Evolutionary conservation across 2,113 vertebrate genomes (phyloP), one percentile per base, ranked within the genome.

Genomic region (Stigmatopora argus): DNA sequence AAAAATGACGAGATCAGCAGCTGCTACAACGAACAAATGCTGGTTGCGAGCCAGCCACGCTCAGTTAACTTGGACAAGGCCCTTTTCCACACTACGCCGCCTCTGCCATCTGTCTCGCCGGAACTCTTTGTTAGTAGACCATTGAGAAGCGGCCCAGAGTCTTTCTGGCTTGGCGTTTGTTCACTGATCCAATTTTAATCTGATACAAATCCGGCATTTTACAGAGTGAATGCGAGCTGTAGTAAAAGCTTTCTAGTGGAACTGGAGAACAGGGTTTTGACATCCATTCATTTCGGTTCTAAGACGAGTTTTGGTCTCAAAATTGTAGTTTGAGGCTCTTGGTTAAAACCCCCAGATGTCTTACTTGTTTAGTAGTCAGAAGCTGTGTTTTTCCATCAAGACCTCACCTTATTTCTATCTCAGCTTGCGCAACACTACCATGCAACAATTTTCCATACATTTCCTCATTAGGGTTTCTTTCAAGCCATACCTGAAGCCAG

Each of bases 401-500:
- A 31, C 26, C 26, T 31, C 26, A 31, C 26, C 38, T 41, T 10
- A 10, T 41, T 41, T 9, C 9, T 7, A 10, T 41, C 38, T 41
- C 38, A 41, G 38, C 4, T 41, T 8, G 38, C 38, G 38, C 38
- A 41, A 41, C 38, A 41, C 38, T 41, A 41, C 38, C 9, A 41
- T 41, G 7, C 9, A 41, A 7, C 7, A 1, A 41, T 5, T 41
- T 41, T 41, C 38, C 9, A 7, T 41, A 3, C 38, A 41, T 41
- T 8, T 10, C 9, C 38, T 41, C 38, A 41, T 41, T 8, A 41
- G 38, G 38, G 38, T 41, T 41, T 41, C 38, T 41, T 17, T 48
- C 14, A 17, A 5, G 1, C 7, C 7, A 15, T 34, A 26, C 85
- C 95, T 98, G 90, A 9, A 99, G 86, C 96, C 97, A 97, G 81